A percentile compares a stretch with the other conserved stretches of the same genome.
Conservation (phyloP, 1,140 invertebrate species). For the Maconellicoccus hirsutus region DNA sequence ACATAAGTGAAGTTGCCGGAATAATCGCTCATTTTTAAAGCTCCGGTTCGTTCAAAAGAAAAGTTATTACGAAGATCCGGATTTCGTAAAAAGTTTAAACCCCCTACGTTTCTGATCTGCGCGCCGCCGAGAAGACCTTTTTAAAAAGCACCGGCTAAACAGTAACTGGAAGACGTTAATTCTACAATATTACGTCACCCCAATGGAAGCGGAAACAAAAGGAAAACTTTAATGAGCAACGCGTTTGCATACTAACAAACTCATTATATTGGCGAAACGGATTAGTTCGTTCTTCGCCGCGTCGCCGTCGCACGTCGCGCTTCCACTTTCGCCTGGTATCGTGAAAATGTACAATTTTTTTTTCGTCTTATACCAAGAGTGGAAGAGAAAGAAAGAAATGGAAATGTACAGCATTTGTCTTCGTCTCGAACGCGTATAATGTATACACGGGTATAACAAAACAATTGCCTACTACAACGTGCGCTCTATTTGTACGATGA, state of each 20-base stretch:
- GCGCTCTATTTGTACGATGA: too few species aligned
- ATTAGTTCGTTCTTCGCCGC: background rate
- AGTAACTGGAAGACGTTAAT: constrained; percentile 10
- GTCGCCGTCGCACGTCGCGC: too few species aligned
- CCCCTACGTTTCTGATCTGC: background rate
- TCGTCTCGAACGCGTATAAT: too few species aligned
- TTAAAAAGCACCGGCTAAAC: constrained; percentile 12
- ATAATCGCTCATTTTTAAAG: constrained; percentile 20
- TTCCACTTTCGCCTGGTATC: background rate
- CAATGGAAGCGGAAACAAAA: constrained; percentile 10
- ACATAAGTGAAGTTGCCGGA: background rate
- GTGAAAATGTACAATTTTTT: background rate
- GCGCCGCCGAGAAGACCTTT: background rate
- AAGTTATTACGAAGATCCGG: constrained; percentile 18
- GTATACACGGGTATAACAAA: too few species aligned
- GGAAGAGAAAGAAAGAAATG: background rate
- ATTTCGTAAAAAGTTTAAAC: constrained; percentile 14
- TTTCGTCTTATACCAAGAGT: background rate
- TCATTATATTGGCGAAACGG: constrained; percentile 13
- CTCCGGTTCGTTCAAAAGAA: constrained; percentile 6
- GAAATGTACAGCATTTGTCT: too few species aligned
- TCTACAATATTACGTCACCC: constrained; percentile 12
- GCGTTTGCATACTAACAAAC: constrained; percentile 19
- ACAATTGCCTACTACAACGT: too few species aligned
- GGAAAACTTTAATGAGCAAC: constrained; percentile 16